Conservation (phyloP, 2,888 invertebrate genomes). For the Hecatera dysodea region DNA sequence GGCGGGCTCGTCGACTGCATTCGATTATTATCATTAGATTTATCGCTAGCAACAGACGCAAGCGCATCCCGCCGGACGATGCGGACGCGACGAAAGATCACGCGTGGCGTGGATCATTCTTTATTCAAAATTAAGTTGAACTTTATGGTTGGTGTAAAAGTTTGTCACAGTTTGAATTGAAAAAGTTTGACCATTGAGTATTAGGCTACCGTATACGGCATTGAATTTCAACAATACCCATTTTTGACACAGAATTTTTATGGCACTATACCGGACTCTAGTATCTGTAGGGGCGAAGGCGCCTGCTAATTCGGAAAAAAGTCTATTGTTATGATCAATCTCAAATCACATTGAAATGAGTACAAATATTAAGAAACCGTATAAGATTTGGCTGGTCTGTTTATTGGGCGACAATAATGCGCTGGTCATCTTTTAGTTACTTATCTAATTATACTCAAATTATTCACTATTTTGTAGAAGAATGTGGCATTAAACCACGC, state of each 20-base stretch:
- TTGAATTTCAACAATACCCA: conserved; percentile 22
- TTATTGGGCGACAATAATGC: not conserved
- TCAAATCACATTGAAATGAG: not conserved
- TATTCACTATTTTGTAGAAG: conserved; percentile 22
- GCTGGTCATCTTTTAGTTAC: not conserved
- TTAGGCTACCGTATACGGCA: conserved; percentile 13
- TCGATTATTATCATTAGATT: conserved; percentile 86
- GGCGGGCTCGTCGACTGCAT: conserved; percentile 73
- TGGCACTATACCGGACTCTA: conserved; percentile 16
- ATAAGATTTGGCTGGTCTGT: not conserved
- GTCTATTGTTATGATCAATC: not conserved
- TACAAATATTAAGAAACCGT: not conserved
- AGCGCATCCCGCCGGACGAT: conserved; percentile 50
- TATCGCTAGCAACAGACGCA: conserved; percentile 75
- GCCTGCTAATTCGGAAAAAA: conserved; percentile 11
- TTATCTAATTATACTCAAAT: not conserved
- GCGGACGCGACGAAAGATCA: conserved; percentile 56
- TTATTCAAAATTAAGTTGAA: conserved; percentile 43
- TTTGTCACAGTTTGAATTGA: conserved; percentile 5
- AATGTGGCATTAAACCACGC: conserved; percentile 34
- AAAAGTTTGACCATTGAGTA: conserved; percentile 6
- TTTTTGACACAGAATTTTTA: conserved; percentile 30
- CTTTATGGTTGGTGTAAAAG: conserved; percentile 4
- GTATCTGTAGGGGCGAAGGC: not conserved
- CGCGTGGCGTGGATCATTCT: conserved; percentile 39